phyloP scores from a whole-genome alignment of 2,113 vertebrate species.

The Tursiops truncatus region DNA sequence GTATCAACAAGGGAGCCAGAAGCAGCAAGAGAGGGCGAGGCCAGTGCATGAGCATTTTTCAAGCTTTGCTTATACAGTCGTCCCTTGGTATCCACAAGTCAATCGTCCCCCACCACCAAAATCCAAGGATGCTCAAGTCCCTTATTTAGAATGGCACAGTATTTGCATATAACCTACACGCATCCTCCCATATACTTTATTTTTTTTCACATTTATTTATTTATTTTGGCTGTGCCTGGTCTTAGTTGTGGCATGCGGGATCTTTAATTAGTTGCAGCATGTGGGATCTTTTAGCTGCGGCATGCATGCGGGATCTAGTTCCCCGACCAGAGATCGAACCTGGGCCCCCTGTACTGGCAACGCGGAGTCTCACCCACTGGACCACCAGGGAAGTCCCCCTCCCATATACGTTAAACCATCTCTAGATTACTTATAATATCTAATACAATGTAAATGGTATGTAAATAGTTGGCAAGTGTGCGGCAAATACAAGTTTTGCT shows the following conservation, averaged over 20 bases:
- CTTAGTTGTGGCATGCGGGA: no score
- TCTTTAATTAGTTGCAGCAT: no score
- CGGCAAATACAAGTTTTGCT: background rate
- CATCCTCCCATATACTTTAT: background rate
- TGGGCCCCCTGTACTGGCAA: no score
- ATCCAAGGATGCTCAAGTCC: background rate
- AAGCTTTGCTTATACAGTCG: background rate
- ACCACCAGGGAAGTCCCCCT: background rate
- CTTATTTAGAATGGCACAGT: background rate
- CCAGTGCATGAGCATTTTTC: background rate
- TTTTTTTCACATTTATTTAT: no score
- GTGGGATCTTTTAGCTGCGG: no score
- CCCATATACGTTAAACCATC: background rate
- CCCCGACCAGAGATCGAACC: no score
- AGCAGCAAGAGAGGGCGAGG: background rate
- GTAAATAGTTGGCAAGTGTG: background rate
- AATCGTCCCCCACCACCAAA: background rate
- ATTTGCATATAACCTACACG: background rate
- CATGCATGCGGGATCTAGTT: no score
- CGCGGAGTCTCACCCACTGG: no score
- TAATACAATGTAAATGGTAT: background rate
- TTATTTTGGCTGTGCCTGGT: no score
- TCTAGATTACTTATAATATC: background rate
- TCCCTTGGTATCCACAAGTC: background rate
- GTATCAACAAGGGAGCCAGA: background rate